Evolutionary conservation across 2,888 invertebrate genomes (phyloP), one percentile per base, ranked within the genome.

Genomic region (Lithosia quadra): DNA sequence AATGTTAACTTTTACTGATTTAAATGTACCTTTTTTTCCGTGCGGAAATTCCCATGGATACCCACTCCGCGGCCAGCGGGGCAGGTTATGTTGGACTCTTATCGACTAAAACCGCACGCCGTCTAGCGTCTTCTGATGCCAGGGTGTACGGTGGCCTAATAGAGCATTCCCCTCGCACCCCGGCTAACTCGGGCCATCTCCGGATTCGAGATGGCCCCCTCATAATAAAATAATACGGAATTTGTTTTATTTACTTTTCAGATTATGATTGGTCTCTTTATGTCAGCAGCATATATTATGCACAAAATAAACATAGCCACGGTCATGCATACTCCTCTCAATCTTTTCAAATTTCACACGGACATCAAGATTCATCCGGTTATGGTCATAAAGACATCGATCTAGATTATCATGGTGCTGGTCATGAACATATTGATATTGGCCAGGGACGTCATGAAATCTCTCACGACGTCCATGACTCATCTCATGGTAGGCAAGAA

Each of bases 241-340:
- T 34, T 34, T 39, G 22, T 15, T 24, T 15, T 15, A 36, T 60
- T 59, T 28, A 28, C 28, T 28, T 28, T 57, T 21, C 57, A 76
- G 69, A 69, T 83, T 55, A 60, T 86, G 63, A 68, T 88, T 39
- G 78, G 81, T 33, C 69, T 79, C 10, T 69, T 80, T 9, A 55
- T 85, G 53, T 68, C 82, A 21, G 81, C 75, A 56, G 87, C 77
- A n/a, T 83, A 72, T n/a, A n/a, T n/a, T n/a, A n/a, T 63, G 87
- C 86, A 36, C 86, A 89, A 74, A 82, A 90, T 67, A 75, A 79
- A 49, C 80, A 80, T 56, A 71, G 61, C 22, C 79, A 82, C 18
- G 74, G 73, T 36, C 84, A 84, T 65, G 83, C 88, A 57, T 71
- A 82, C 66, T 86, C 84, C 43, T 85, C 87, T 11, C 85, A 86